These are phyloP conservation scores for Cosmia trapezina DNA, from an alignment of 2,888 invertebrate species.

Conservation along the genomic window DNA sequence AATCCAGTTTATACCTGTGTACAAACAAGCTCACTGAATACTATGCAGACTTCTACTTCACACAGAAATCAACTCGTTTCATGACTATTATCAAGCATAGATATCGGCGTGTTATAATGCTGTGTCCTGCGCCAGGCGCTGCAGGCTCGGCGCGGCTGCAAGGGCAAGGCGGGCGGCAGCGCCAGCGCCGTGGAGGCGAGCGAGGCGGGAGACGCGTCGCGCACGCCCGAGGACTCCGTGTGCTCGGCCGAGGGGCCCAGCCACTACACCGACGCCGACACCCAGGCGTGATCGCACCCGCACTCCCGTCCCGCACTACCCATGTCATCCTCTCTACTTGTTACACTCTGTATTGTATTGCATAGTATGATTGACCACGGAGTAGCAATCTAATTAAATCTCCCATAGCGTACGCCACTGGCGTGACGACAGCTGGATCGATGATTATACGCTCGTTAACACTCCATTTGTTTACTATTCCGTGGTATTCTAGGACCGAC, in stretches of 20 bases:
- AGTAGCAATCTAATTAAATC: constrained; percentile 8
- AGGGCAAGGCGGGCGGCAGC: constrained; percentile 87
- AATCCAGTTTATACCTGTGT: constrained; percentile 10
- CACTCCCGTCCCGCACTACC: constrained; percentile 26
- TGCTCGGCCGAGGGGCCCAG: constrained; percentile 96
- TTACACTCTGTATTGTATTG: constrained; percentile 38
- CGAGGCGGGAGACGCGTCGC: constrained; percentile 94
- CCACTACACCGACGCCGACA: constrained; percentile 91
- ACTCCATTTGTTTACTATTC: constrained; percentile 39
- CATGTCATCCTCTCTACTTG: constrained; percentile 49
- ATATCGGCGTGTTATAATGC: constrained; percentile 1
- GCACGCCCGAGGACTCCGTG: constrained; percentile 97
- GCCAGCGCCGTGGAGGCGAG: constrained; percentile 92
- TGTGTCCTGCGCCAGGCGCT: constrained; percentile 91
- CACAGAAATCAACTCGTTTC: constrained; percentile 63
- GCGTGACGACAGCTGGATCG: background rate
- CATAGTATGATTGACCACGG: constrained; percentile 9
- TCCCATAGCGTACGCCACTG: too few relatives aligned
- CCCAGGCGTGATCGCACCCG: constrained; percentile 80
- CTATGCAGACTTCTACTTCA: constrained; percentile 11
- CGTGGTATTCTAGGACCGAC: constrained; percentile 18
- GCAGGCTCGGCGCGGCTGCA: constrained; percentile 92
- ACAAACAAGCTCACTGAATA: constrained; percentile 7
- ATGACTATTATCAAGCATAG: constrained; percentile 1
- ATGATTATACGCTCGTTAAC: background rate